These are phyloP conservation scores for Capricornis sumatraensis DNA, from an alignment of 2,113 vertebrate species.

Conservation along the genomic window DNA sequence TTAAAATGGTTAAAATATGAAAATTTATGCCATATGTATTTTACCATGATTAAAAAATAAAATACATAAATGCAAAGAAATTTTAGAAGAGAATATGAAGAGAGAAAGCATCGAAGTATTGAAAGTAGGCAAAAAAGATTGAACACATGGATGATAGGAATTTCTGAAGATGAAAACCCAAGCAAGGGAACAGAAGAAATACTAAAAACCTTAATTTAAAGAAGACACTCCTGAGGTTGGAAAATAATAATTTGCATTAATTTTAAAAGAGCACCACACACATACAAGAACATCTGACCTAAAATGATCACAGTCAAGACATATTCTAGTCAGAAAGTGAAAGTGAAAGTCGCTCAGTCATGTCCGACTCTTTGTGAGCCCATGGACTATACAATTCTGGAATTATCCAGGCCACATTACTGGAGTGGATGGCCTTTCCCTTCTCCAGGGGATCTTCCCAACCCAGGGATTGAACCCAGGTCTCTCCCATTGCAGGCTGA, in stretches of 20 bases:
- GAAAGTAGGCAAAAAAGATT: background rate
- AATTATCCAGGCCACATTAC: background rate
- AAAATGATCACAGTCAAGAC: background rate
- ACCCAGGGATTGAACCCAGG: background rate
- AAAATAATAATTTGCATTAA: background rate
- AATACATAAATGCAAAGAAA: background rate
- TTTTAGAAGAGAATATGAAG: background rate
- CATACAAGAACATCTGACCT: background rate
- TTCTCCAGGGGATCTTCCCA: background rate
- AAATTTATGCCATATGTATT: background rate
- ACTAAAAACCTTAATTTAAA: background rate
- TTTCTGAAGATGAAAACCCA: background rate
- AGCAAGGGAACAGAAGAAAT: background rate
- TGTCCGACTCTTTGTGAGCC: background rate
- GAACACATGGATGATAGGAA: fast-evolving
- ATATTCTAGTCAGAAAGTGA: background rate
- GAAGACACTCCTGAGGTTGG: background rate
- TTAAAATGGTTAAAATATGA: background rate
- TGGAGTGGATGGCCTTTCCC: background rate
- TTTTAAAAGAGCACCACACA: background rate
- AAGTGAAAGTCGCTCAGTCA: background rate
- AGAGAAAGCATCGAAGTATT: background rate
- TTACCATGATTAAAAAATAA: background rate
- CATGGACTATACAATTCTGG: background rate
- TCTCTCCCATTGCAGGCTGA: background rate